Evolutionary conservation across 2,113 vertebrate species (phyloP).

Genomic region (Dromas ardeola): DNA sequence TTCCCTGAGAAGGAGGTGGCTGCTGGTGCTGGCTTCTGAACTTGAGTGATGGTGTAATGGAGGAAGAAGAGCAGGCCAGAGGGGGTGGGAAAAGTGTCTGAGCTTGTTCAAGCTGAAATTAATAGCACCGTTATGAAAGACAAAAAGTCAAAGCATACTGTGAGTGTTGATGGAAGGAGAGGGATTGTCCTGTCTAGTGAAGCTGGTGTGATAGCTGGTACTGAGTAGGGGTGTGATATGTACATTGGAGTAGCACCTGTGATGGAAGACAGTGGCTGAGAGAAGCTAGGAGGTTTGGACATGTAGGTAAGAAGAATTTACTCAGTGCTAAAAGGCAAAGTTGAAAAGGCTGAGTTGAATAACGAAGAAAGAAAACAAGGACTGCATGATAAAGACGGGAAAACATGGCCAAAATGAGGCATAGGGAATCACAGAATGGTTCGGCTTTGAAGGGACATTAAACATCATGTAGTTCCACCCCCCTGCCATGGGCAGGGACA

Average conservation of each 20-base stretch:
- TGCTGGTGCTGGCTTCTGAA: background rate
- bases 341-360: background rate
- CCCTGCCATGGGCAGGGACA: too few species aligned
- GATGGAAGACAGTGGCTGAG: background rate
- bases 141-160: background rate
- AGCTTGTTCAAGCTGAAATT: background rate
- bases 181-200: background rate
- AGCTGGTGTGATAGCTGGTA: background rate
- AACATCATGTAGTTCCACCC: too few species aligned
- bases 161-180: background rate
- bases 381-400: background rate
- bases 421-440: background rate
- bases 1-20: background rate
- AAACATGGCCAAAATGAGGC: background rate
- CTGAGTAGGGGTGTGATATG: background rate
- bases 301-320: background rate
- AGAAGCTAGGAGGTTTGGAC: background rate
- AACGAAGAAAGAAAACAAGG: background rate
- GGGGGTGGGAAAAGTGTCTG: background rate
- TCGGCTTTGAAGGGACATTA: too few species aligned
- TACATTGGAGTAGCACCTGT: background rate
- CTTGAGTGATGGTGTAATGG: background rate
- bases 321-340: background rate
- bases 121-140: background rate
- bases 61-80: background rate